phyloP scores from a whole-genome alignment of 2,888 invertebrate genomes.

The Lycaena phlaeas region DNA sequence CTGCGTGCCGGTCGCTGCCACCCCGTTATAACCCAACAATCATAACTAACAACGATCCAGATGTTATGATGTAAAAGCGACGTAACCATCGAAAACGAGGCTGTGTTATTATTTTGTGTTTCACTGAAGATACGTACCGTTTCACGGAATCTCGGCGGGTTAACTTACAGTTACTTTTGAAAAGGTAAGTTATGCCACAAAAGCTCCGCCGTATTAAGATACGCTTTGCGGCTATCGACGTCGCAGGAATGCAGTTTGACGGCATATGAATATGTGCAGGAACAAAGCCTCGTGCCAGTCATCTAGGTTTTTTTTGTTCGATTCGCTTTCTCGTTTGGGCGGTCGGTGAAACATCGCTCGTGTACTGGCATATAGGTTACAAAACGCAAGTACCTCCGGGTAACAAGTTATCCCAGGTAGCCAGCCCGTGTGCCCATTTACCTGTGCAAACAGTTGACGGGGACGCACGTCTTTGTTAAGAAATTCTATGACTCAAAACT shows the following conservation, averaged over 20 bases:
- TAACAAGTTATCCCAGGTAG: slow-evolving; percentile 50
- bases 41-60: slow-evolving; percentile 36
- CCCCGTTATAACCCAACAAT: slow-evolving; percentile 59
- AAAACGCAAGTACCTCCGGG: slow-evolving; percentile 32
- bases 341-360: slow-evolving; percentile 26
- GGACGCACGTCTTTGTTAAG: background rate
- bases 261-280: slow-evolving; percentile 61
- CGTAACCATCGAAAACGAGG: slow-evolving; percentile 36
- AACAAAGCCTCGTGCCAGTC: slow-evolving; percentile 63
- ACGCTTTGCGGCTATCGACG: slow-evolving; percentile 65
- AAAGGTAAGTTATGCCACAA: slow-evolving; percentile 69
- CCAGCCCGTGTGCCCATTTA: slow-evolving; percentile 40
- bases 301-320: slow-evolving; percentile 46
- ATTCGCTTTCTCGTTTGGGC: slow-evolving; percentile 42
- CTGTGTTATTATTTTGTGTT: slow-evolving; percentile 51
- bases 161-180: slow-evolving; percentile 66
- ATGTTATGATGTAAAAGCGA: slow-evolving; percentile 52
- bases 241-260: slow-evolving; percentile 69
- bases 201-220: slow-evolving; percentile 61
- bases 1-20: slow-evolving; percentile 44
- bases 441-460: slow-evolving; percentile 1
- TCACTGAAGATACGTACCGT: slow-evolving; percentile 29
- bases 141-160: slow-evolving; percentile 41
- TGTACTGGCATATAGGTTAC: slow-evolving; percentile 27
- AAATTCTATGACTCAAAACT: too few relatives aligned